These are phyloP conservation scores for Lithobates sylvaticus DNA, from an alignment of 2,797 vertebrate species.

Conservation along the genomic window DNA sequence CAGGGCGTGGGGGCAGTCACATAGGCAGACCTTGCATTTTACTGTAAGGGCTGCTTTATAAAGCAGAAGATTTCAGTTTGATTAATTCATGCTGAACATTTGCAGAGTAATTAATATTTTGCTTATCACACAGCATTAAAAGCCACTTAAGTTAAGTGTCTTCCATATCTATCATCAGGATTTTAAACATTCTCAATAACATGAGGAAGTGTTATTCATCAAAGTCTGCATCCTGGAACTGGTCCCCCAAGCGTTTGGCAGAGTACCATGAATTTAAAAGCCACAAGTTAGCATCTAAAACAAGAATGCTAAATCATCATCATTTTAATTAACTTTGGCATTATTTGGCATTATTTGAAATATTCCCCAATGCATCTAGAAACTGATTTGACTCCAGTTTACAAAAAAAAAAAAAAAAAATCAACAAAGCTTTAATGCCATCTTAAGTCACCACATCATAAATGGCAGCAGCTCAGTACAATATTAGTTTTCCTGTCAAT, in stretches of 20 bases:
- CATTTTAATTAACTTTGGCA: neutral
- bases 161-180: conserved; percentile 38
- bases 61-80: neutral
- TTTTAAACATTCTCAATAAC: conserved; percentile 28
- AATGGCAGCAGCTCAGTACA: neutral
- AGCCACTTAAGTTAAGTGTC: conserved; percentile 53
- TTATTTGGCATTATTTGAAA: neutral
- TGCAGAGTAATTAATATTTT: conserved; percentile 47
- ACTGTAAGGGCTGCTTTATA: neutral
- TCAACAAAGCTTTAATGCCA: neutral
- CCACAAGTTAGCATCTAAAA: too few species aligned
- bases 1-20: too few species aligned
- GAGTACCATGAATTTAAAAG: conserved; percentile 15
- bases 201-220: conserved; percentile 30
- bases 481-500: neutral
- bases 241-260: conserved; percentile 11
- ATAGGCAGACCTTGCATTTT: too few species aligned
- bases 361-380: neutral
- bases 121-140: conserved; percentile 36
- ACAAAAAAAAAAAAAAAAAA: neutral
- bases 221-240: conserved; percentile 27
- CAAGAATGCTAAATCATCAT: neutral
- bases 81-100: conserved; percentile 18
- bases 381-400: neutral
- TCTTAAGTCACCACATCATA: neutral